Evolutionary conservation across 2,888 invertebrate species (phyloP).

Genomic region (Anoplius nigerrimus): DNA sequence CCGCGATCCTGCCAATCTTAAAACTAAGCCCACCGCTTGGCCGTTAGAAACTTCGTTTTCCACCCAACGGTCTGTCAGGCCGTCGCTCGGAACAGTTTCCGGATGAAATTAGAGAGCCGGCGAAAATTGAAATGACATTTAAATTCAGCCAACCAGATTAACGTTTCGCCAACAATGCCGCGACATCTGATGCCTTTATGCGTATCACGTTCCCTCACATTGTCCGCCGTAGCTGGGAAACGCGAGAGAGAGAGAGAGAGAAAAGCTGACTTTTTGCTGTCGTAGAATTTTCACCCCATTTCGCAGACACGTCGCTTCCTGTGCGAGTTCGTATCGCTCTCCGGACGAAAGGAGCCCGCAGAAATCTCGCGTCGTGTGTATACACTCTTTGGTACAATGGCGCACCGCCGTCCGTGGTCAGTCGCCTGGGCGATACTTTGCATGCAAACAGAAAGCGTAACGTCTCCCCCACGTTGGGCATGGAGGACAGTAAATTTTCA

Average conservation of each 20-base stretch:
- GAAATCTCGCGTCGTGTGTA: conserved; percentile 27
- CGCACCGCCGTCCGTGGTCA: conserved; percentile 48
- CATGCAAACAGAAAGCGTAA: conserved; percentile 59
- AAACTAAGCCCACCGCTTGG: not conserved
- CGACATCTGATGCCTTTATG: too few relatives aligned
- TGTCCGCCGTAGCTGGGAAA: not conserved
- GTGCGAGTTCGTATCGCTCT: conserved; percentile 54
- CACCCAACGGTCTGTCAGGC: not conserved
- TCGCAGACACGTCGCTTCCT: conserved; percentile 59
- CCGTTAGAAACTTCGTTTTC: not conserved
- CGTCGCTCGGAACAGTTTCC: not conserved
- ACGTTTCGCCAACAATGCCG: too few relatives aligned
- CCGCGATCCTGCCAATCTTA: not conserved
- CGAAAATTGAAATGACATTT: too few relatives aligned
- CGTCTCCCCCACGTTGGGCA: conserved; percentile 37
- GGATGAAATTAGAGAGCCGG: too few relatives aligned
- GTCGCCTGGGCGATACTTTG: conserved; percentile 56
- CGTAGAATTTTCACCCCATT: conserved; percentile 61
- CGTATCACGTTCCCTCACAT: too few relatives aligned
- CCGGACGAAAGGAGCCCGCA: conserved; percentile 40
- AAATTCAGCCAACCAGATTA: too few relatives aligned
- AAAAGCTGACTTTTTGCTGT: conserved; percentile 41
- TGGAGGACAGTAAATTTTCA: conserved; percentile 52
- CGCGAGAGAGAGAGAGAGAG: not conserved
- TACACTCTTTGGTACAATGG: conserved; percentile 48